These are phyloP conservation scores for Stylophora pistillata DNA, from an alignment of 64 coral and sea anemone genomes.

Conservation along the genomic window DNA sequence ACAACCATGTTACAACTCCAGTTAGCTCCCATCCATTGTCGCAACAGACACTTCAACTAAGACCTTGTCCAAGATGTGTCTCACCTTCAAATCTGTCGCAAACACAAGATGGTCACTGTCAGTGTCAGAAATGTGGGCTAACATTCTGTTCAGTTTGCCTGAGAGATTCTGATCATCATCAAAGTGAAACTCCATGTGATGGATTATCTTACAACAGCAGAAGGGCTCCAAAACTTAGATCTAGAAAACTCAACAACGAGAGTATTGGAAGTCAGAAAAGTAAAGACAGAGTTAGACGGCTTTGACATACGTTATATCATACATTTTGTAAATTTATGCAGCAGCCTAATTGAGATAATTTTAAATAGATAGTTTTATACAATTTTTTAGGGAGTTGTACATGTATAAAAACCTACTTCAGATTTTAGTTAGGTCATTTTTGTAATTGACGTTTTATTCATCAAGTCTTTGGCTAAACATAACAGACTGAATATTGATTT, in stretches of 20 bases:
- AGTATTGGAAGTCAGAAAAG: slow-evolving; percentile 33
- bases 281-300: slow-evolving; percentile 13
- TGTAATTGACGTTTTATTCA: too few relatives aligned
- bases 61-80: slow-evolving; percentile 55
- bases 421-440: slow-evolving; percentile 29
- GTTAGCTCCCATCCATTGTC: neutral
- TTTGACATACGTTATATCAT: neutral
- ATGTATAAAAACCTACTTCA: neutral
- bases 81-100: slow-evolving; percentile 33
- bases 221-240: neutral
- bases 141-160: slow-evolving; percentile 46
- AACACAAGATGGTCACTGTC: slow-evolving; percentile 9
- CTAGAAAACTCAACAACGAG: slow-evolving; percentile 13
- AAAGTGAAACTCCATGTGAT: neutral
- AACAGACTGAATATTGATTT: too few relatives aligned
- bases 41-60: slow-evolving; percentile 2
- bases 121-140: slow-evolving; percentile 58
- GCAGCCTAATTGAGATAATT: neutral
- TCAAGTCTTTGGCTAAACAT: too few relatives aligned
- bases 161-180: slow-evolving; percentile 11
- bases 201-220: neutral
- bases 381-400: neutral
- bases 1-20: neutral
- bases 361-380: neutral
- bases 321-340: neutral